Base-by-base conservation (phyloP, 2,797 vertebrate genomes). In the Eurystomus glaucurus region DNA sequence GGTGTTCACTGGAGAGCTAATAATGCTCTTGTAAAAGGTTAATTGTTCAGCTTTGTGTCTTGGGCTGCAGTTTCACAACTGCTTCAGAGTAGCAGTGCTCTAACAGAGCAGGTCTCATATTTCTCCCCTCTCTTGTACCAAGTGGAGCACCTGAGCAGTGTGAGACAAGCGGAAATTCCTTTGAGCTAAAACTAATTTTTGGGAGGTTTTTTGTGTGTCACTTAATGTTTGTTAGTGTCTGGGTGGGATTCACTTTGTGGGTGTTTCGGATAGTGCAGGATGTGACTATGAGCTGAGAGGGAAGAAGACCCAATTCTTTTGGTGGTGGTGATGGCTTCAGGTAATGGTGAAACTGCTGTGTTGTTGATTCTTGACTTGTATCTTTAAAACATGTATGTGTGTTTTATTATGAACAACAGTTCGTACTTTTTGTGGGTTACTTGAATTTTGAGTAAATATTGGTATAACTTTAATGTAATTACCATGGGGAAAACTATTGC, bases 11-110 rank as follows among this genome's bases (percentile, higher is more conserved):
- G 69, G 62, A 35, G 90, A 72, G 55, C 46, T 93, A 48, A 65
- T 92, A 72, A 92, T 37, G 39, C 65, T 69, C 37, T 78, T 66
- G 21, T 61, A 51, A 78, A 90, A 95, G 79, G 80, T 94, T 95
- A 95, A 90, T 88, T 94, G 51, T 78, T 90, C 71, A 81, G 65
- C 62, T 86, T 84, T 84, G 23, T 79, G 62, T 95, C 29, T 85
- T 68, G 50, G 54, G 23, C 61, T 75, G 37, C 62, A 51, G 76
- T 91, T 85, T 83, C 50, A 9, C 94, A 75, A 71, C 75, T 64
- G 28, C 65, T 69, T 88, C 28, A 31, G 69, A 77, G 90, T 58
- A 51, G n/a, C 29, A 33, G n/a, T 33, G 62, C 60, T 71, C 28
- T 60, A 26, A 48, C n/a, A 91, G 66, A 72, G 28, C 10, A 45